phyloP scores from a whole-genome alignment of 2,888 invertebrate genomes.

The Chloroclysta siterata region DNA sequence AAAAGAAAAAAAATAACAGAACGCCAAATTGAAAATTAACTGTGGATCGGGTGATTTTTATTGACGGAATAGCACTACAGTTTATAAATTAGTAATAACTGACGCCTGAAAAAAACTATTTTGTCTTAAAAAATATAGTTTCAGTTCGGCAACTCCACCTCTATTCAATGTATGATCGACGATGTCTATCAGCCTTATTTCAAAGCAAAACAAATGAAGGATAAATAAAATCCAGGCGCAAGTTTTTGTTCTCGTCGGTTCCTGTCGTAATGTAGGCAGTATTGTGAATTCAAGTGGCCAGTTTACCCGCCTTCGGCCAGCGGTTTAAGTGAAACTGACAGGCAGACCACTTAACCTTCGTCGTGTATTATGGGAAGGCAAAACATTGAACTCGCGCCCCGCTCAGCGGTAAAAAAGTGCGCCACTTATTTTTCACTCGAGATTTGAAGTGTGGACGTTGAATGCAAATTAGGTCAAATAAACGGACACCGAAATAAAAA shows the following conservation, averaged over 20 bases:
- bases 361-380: conserved; percentile 71
- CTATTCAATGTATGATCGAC: too few relatives aligned
- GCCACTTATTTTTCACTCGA: conserved; percentile 42
- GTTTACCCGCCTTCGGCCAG: conserved; percentile 54
- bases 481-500: conserved; percentile 26
- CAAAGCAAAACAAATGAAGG: conserved; percentile 8
- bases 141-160: too few relatives aligned
- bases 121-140: too few relatives aligned
- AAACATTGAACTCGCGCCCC: conserved; percentile 64
- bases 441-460: conserved; percentile 33
- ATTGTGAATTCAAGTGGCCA: conserved; percentile 39
- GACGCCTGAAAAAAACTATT: too few relatives aligned
- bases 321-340: conserved; percentile 78
- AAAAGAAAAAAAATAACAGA: too few relatives aligned
- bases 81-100: too few relatives aligned
- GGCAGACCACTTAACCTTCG: conserved; percentile 76
- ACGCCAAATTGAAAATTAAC: too few relatives aligned
- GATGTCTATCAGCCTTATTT: neutral
- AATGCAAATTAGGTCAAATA: conserved; percentile 37
- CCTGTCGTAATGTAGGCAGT: conserved; percentile 30
- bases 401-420: conserved; percentile 44
- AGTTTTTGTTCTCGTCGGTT: conserved; percentile 15
- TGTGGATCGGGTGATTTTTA: too few relatives aligned
- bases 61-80: too few relatives aligned
- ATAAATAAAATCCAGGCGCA: conserved; percentile 7